Conservation (phyloP, 1,140 invertebrate species). For the Bombus impatiens region DNA sequence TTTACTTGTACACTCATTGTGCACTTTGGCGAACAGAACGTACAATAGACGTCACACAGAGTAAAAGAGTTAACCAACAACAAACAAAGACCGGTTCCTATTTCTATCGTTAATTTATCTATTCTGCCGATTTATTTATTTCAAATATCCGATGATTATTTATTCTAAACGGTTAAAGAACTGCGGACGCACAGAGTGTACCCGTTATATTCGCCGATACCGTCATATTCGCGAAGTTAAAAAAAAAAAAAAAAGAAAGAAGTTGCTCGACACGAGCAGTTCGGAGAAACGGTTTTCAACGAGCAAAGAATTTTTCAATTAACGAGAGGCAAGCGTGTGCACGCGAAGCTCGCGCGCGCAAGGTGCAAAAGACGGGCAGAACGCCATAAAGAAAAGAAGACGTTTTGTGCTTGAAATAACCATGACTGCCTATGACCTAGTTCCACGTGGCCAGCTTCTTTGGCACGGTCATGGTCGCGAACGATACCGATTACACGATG, state of each 20-base stretch:
- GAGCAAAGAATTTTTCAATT: conserved; percentile 19
- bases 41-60: neutral
- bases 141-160: neutral
- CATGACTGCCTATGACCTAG: conserved; percentile 50
- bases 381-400: conserved; percentile 21
- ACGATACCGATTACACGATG: conserved; percentile 46
- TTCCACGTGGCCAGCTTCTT: conserved; percentile 43
- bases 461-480: conserved; percentile 50
- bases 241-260: neutral
- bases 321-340: neutral
- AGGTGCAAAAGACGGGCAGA: conserved; percentile 18
- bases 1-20: neutral
- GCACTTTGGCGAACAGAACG: neutral
- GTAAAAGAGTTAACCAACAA: neutral
- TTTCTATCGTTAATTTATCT: neutral
- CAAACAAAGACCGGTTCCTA: neutral
- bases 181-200: neutral
- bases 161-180: neutral
- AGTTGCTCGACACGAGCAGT: too few relatives aligned
- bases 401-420: conserved; percentile 45
- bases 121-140: neutral
- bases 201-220: neutral
- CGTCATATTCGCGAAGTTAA: neutral
- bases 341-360: neutral
- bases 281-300: neutral